Evolutionary conservation across 92 coral and sea anemone genomes (phyloP), one percentile per base, ranked within the genome.

Genomic region (Nematostella vectensis): DNA sequence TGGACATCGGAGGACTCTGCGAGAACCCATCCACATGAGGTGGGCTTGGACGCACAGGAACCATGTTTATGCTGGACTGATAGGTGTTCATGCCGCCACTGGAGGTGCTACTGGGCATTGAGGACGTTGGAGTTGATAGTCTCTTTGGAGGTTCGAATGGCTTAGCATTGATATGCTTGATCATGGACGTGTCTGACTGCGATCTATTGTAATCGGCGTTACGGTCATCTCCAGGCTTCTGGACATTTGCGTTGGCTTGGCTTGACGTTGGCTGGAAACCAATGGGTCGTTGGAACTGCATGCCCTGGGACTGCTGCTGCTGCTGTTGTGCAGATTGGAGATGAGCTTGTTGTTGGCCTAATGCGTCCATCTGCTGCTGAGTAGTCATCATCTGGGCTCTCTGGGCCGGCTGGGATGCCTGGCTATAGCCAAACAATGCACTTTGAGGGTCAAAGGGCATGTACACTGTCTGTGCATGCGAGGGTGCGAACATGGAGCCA

Each of bases 101-200:
- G 18, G 61, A 72, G 43, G 77, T 49, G 42, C 68, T 78, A 31
- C 74, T 66, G 11, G 75, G 57, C 31, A 83, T 47, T 10, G 68
- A 33, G 27, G 89, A 67, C 13, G 77, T 83, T 37, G 95, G 81
- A 12, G 91, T 69, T 31, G 87, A 76, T 27, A 70, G 61, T 16
- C 93, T 80, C 69, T 80, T 77, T 48, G 99, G 99, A 39, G 99
- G 99, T 62, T 93, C 96, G 69, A 93, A 93, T 26, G 99, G 99
- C 59, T 93, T 93, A 13, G 99, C 99, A 72, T 93, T 75, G 16
- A 93, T 77, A 56, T 93, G 99, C 62, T 93, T 93, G 42, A 73
- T 87, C 64, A 91, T 65, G 8, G 40, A 33, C 8, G 40, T 33
- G 39, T 85, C 98, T 23, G 98, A 91, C 55, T 77, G 96, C 20